phyloP scores from a whole-genome alignment of 2,113 vertebrate species.

The Bufo gargarizans region DNA sequence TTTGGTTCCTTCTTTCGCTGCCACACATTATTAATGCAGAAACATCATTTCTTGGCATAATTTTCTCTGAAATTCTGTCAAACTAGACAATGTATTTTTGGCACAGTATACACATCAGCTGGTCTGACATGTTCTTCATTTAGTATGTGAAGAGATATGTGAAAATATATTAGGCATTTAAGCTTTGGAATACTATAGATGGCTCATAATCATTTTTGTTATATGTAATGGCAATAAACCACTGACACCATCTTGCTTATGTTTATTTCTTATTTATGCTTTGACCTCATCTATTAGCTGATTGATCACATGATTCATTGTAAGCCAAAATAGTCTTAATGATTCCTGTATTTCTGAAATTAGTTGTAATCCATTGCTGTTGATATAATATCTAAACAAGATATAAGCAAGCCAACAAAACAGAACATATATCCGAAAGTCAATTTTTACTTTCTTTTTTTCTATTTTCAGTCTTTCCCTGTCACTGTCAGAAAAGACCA shows the following conservation, averaged over 20 bases:
- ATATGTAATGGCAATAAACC: slow-evolving; percentile 39
- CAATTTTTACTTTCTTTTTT: too few species aligned
- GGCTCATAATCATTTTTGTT: slow-evolving; percentile 40
- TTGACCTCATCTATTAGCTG: not conserved
- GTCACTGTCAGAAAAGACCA: too few species aligned
- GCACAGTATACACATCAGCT: slow-evolving; percentile 40
- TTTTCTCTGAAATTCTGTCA: slow-evolving; percentile 24
- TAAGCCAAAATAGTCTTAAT: not conserved
- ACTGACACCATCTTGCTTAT: not conserved
- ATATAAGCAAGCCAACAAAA: too few species aligned
- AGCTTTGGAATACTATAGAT: slow-evolving; percentile 20
- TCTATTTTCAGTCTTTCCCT: too few species aligned
- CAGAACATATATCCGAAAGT: too few species aligned
- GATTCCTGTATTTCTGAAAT: too few species aligned
- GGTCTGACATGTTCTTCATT: slow-evolving; percentile 46
- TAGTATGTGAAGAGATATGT: slow-evolving; percentile 38
- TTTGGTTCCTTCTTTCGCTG: slow-evolving; percentile 40
- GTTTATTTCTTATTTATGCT: slow-evolving; percentile 3
- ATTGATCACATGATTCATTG: not conserved
- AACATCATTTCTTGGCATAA: slow-evolving; percentile 45
- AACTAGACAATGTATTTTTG: slow-evolving; percentile 37
- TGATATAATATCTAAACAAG: too few species aligned
- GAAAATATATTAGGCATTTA: slow-evolving; percentile 31
- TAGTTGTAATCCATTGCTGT: too few species aligned
- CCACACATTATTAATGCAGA: slow-evolving; percentile 46